These are phyloP conservation scores for Diabrotica balteata DNA, from an alignment of 2,888 invertebrate genomes.

Conservation along the genomic window DNA sequence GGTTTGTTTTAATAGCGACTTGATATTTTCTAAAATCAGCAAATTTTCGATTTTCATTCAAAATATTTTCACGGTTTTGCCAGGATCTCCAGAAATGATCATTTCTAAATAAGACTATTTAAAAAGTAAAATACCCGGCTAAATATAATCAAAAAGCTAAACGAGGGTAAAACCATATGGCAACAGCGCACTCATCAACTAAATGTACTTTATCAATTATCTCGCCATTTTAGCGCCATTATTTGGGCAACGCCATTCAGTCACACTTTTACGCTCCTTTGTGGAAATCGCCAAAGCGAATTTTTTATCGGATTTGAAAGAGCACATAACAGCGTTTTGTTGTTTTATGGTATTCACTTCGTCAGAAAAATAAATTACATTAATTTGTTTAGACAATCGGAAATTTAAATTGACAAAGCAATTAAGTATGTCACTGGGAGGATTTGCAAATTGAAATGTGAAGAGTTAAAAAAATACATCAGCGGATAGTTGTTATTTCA, in stretches of 20 bases:
- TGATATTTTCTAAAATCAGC: too few species aligned
- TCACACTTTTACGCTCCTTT: conserved; percentile 38
- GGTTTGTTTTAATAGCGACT: too few species aligned
- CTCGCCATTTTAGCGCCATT: conserved; percentile 48
- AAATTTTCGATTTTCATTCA: too few species aligned
- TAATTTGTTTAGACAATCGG: conserved; percentile 25
- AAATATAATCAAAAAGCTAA: background rate
- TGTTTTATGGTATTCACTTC: conserved; percentile 30
- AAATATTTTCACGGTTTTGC: too few species aligned
- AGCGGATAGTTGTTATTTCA: too few species aligned
- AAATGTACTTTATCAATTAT: conserved; percentile 48
- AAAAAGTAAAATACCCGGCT: too few species aligned
- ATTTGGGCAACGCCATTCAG: conserved; percentile 43
- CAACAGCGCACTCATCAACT: conserved; percentile 14
- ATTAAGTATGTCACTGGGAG: background rate
- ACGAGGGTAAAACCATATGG: conserved; percentile 12
- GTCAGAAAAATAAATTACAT: conserved; percentile 19
- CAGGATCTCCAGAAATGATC: too few species aligned
- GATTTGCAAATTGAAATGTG: conserved; percentile 2
- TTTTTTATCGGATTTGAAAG: conserved; percentile 42
- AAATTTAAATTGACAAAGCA: conserved; percentile 20
- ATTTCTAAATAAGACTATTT: too few species aligned
- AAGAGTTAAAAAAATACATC: background rate
- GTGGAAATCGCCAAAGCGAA: conserved; percentile 35
- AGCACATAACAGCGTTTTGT: conserved; percentile 22